phyloP scores from a whole-genome alignment of 2,797 vertebrate genomes.

The Manis javanica region DNA sequence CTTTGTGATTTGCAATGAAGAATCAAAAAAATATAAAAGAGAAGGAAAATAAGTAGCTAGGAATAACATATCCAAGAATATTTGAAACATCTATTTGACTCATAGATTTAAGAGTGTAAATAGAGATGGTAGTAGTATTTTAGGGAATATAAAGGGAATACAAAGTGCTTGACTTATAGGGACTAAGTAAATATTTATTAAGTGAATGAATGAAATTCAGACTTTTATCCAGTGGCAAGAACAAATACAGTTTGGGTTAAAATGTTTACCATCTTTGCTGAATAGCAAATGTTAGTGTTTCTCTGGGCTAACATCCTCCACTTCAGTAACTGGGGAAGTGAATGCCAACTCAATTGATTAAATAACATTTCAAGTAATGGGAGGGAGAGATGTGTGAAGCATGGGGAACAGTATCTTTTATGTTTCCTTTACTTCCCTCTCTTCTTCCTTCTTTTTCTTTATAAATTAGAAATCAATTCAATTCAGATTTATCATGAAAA shows the following conservation, averaged over 20 bases:
- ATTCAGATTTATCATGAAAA: slow-evolving; percentile 44
- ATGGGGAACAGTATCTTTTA: neutral
- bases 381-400: neutral
- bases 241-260: neutral
- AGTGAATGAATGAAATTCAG: slow-evolving; percentile 38
- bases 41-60: slow-evolving; percentile 33
- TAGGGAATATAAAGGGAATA: neutral
- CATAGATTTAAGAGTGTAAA: neutral
- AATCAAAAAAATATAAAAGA: slow-evolving; percentile 59
- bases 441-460: slow-evolving; percentile 1
- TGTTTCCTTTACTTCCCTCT: neutral
- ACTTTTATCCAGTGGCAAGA: slow-evolving; percentile 20
- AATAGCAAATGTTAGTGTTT: neutral
- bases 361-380: neutral
- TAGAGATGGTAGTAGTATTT: neutral
- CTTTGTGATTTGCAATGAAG: slow-evolving; percentile 63
- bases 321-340: neutral
- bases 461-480: neutral
- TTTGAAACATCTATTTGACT: slow-evolving; percentile 20
- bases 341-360: neutral
- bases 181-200: slow-evolving; percentile 43
- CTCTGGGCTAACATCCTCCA: neutral
- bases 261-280: slow-evolving; percentile 20
- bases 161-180: neutral
- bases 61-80: slow-evolving; percentile 51